These are phyloP conservation scores for Alloplasta piceator DNA, from an alignment of 2,888 invertebrate genomes.

Conservation along the genomic window DNA sequence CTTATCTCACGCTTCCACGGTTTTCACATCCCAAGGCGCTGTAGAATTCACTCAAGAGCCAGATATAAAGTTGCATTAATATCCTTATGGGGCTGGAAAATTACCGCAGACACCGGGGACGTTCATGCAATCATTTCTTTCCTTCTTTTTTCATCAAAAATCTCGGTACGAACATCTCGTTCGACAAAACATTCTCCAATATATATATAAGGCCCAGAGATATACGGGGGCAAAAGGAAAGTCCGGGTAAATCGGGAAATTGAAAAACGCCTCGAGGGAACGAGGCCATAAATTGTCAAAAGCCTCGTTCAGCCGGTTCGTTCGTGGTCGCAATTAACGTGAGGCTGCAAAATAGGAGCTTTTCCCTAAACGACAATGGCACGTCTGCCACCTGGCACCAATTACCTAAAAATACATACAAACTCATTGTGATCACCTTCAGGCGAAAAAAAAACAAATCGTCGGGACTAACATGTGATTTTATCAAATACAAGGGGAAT, in stretches of 20 bases:
- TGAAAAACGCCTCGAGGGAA: constrained; percentile 27
- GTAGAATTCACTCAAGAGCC: constrained; percentile 46
- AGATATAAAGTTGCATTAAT: constrained; percentile 62
- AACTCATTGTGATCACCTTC: not conserved
- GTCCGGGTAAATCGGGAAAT: constrained; percentile 42
- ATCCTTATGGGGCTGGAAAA: constrained; percentile 40
- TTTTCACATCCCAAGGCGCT: constrained; percentile 56
- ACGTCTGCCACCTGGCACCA: constrained; percentile 43
- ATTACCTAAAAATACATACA: constrained; percentile 26
- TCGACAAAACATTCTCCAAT: not conserved
- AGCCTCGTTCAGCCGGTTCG: constrained; percentile 30
- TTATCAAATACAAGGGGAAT: constrained; percentile 14
- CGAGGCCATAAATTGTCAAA: constrained; percentile 46
- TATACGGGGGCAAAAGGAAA: constrained; percentile 7
- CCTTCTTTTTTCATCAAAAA: constrained; percentile 31
- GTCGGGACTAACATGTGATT: not conserved
- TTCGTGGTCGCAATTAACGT: constrained; percentile 39
- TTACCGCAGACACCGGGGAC: constrained; percentile 44
- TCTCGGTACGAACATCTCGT: constrained; percentile 20
- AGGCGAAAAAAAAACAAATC: not conserved
- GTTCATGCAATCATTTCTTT: constrained; percentile 31
- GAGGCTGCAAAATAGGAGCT: constrained; percentile 7
- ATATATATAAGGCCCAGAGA: not conserved
- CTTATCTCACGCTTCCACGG: constrained; percentile 64
- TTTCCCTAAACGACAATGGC: constrained; percentile 29